Evolutionary conservation across 2,888 invertebrate species (phyloP).

Genomic region (Eumerus sabulonum): DNA sequence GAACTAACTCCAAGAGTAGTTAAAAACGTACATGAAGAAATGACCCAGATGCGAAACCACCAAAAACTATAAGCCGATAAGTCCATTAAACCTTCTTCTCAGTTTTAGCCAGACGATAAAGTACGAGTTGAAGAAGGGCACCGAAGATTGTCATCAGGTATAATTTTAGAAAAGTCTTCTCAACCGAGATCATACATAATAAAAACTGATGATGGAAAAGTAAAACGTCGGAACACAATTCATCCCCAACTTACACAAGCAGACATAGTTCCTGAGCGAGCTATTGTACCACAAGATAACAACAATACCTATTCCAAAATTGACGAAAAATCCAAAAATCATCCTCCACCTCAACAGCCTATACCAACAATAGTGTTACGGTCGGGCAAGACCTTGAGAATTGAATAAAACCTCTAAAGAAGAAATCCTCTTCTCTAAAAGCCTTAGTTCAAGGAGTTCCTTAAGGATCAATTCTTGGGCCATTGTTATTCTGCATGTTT

Average conservation of each 20-base stretch:
- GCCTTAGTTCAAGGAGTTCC: too few relatives aligned
- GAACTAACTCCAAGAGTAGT: slow-evolving; percentile 11
- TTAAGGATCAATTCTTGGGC: too few relatives aligned
- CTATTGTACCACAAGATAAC: slow-evolving; percentile 1
- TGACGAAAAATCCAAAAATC: not conserved
- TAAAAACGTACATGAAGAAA: slow-evolving; percentile 47
- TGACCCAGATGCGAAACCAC: slow-evolving; percentile 46
- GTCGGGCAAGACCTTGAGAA: slow-evolving; percentile 10
- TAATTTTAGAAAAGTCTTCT: too few relatives aligned
- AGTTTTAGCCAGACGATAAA: too few relatives aligned
- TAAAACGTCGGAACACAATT: slow-evolving; percentile 33
- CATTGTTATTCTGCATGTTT: too few relatives aligned
- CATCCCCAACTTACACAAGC: slow-evolving; percentile 22
- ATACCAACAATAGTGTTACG: slow-evolving; percentile 5
- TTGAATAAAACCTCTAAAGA: not conserved
- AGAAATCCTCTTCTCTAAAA: too few relatives aligned
- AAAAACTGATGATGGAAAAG: slow-evolving; percentile 54
- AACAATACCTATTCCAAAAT: slow-evolving; percentile 1
- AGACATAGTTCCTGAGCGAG: slow-evolving; percentile 17
- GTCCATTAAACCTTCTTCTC: too few relatives aligned
- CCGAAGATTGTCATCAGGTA: too few relatives aligned
- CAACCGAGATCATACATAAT: slow-evolving; percentile 3
- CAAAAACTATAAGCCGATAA: slow-evolving; percentile 25
- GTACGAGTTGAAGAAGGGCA: too few relatives aligned
- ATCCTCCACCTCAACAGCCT: not conserved